Percentiles rank a stretch among this genome's conserved stretches.
Conservation (phyloP, 2,888 invertebrate species). For the Meteorus cinctellus region DNA sequence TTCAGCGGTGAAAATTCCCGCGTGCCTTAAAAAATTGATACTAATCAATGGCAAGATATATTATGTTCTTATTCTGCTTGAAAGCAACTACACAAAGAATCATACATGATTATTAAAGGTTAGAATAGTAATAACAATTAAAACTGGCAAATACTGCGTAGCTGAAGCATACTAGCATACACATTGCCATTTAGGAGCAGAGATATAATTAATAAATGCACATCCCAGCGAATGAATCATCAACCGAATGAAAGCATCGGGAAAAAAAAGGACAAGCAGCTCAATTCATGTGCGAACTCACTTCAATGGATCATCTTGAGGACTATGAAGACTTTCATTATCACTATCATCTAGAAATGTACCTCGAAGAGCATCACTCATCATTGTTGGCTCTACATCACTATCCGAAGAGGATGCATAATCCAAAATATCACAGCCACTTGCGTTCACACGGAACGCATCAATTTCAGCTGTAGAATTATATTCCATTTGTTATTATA, state of each 20-base stretch:
- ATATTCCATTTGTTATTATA: too few relatives aligned
- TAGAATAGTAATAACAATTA: not conserved
- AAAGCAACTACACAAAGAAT: conserved; percentile 63
- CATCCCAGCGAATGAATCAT: not conserved
- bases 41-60: conserved; percentile 53
- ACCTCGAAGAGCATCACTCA: conserved; percentile 79
- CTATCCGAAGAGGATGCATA: conserved; percentile 85
- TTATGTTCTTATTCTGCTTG: conserved; percentile 50
- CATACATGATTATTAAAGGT: not conserved
- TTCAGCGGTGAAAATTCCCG: conserved; percentile 91
- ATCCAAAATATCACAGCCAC: conserved; percentile 78
- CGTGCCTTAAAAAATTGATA: conserved; percentile 79
- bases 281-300: conserved; percentile 68
- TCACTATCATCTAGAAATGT: conserved; percentile 82
- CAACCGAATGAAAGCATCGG: not conserved
- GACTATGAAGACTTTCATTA: conserved; percentile 85
- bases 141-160: conserved; percentile 56
- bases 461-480: conserved; percentile 75
- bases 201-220: conserved; percentile 10
- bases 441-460: conserved; percentile 75
- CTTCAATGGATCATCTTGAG: conserved; percentile 85
- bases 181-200: not conserved
- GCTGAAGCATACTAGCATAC: conserved; percentile 66
- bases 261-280: conserved; percentile 26
- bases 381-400: conserved; percentile 80